Evolutionary conservation across 1,140 invertebrate species (phyloP).

Genomic region (Vanessa atalanta): DNA sequence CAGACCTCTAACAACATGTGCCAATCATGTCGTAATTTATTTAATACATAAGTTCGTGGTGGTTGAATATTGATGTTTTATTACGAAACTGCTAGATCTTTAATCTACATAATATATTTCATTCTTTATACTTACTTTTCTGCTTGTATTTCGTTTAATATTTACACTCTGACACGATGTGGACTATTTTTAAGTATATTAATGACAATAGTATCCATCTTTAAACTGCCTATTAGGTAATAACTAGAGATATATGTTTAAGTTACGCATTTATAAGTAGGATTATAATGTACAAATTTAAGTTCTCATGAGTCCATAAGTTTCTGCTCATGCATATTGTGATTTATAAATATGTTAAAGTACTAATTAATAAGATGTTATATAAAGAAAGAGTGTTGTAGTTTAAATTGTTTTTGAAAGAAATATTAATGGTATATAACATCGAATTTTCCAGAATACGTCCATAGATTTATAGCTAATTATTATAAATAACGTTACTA

Average conservation of each 20-base stretch:
- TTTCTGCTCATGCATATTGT: constrained; percentile 65
- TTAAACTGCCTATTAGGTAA: constrained; percentile 61
- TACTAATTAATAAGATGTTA: constrained; percentile 24
- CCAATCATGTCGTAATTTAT: constrained; percentile 32
- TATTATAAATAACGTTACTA: constrained; percentile 26
- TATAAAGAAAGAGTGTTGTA: constrained; percentile 2
- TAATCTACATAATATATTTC: background rate
- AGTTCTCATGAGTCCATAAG: constrained; percentile 61
- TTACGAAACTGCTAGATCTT: constrained; percentile 6
- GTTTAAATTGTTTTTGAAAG: constrained; percentile 10
- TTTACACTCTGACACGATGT: constrained; percentile 59
- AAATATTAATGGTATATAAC: constrained; percentile 26
- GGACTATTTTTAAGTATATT: constrained; percentile 42
- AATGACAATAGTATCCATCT: constrained; percentile 66
- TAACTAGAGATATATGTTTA: constrained; percentile 43
- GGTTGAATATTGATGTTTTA: constrained; percentile 15
- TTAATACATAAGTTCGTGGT: constrained; percentile 13
- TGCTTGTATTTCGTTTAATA: background rate
- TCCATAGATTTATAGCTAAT: constrained; percentile 29
- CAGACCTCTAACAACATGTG: constrained; percentile 28
- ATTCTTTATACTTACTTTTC: constrained; percentile 7
- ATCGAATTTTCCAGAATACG: constrained; percentile 34
- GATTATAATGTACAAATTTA: constrained; percentile 74
- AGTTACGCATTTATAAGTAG: constrained; percentile 73
- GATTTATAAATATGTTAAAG: constrained; percentile 50